phyloP scores from a whole-genome alignment of 1,140 invertebrate genomes.

The Papilio dardanus region DNA sequence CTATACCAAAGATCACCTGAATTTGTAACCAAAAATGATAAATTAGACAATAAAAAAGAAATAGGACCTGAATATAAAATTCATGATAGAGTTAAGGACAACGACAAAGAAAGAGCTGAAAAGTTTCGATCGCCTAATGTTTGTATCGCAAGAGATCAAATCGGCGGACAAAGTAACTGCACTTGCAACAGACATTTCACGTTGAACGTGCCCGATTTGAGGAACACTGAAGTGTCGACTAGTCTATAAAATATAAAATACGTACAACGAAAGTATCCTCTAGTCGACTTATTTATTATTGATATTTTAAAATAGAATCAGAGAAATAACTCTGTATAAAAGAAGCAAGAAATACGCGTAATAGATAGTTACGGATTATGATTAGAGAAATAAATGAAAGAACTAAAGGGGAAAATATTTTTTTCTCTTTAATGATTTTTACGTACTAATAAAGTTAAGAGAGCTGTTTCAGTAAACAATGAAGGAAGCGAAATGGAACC shows the following conservation, averaged over 20 bases:
- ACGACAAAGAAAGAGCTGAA: slow-evolving; percentile 52
- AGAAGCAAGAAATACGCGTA: neutral
- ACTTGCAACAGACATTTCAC: slow-evolving; percentile 78
- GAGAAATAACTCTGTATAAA: slow-evolving; percentile 11
- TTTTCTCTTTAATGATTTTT: neutral
- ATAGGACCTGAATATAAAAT: slow-evolving; percentile 55
- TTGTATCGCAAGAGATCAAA: slow-evolving; percentile 67
- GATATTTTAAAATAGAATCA: slow-evolving; percentile 27
- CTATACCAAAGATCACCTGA: slow-evolving; percentile 59
- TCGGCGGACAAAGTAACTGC: slow-evolving; percentile 68
- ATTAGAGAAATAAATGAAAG: neutral
- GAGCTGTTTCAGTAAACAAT: neutral
- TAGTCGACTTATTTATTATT: slow-evolving; percentile 65
- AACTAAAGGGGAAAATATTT: neutral
- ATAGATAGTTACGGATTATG: neutral
- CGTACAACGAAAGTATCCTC: slow-evolving; percentile 65
- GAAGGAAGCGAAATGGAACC: too few relatives aligned
- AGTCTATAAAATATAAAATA: slow-evolving; percentile 59
- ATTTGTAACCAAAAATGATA: slow-evolving; percentile 52
- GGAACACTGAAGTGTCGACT: slow-evolving; percentile 69
- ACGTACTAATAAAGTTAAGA: neutral
- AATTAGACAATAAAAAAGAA: slow-evolving; percentile 49
- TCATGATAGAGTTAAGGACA: slow-evolving; percentile 55
- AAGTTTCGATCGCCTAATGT: slow-evolving; percentile 76
- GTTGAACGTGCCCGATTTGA: slow-evolving; percentile 71